Evolutionary conservation across 2,113 vertebrate species (phyloP), one percentile per base, ranked within the genome.

Genomic region (Recurvirostra avosetta): DNA sequence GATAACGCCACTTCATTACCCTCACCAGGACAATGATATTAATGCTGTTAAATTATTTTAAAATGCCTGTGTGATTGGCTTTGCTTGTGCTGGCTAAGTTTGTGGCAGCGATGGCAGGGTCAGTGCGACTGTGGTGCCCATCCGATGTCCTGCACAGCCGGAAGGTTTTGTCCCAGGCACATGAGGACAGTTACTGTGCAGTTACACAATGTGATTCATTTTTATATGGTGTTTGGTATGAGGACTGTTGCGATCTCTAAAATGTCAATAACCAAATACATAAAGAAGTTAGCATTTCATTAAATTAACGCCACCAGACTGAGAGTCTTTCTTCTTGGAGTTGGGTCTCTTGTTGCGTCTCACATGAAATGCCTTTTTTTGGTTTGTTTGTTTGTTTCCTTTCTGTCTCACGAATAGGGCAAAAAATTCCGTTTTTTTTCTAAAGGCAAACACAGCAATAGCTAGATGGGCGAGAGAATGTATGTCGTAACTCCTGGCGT

Each of bases 141-240:
- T 41, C 45, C 3, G 1, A 26, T 25, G 15, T 23, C 59, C 55
- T 18, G 36, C 27, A 61, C 36, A 29, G 52, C 43, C 67, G 15
- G 32, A 27, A 26, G 34, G 29, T 6, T 75, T 72, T 34, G 45
- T 56, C 53, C 36, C 21, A 40, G 36, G 19, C 12, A 2, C 22
- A 5, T 30, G 23, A n/a, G 29, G 70, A 41, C 29, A 26, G 11
- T 12, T 8, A 9, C 27, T 1, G 0, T 2, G 66, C 61, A 43
- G 38, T 71, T 30, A 19, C 4, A 0, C 1, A 36, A 20, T 21
- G 59, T 23, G 12, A 13, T 27, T 63, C 41, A 32, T 25, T 62
- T 49, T 53, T 12, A 7, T 9, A 0, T 15, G 4, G 30, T 8
- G 27, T 27, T 59, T 45, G n/a, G 3, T 15, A 6, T 2, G 6